Percentiles rank a stretch among this genome's conserved stretches.
These are phyloP conservation scores for Amphiprion percula DNA, from an alignment of 2,113 vertebrate genomes.

Conservation along the genomic window DNA sequence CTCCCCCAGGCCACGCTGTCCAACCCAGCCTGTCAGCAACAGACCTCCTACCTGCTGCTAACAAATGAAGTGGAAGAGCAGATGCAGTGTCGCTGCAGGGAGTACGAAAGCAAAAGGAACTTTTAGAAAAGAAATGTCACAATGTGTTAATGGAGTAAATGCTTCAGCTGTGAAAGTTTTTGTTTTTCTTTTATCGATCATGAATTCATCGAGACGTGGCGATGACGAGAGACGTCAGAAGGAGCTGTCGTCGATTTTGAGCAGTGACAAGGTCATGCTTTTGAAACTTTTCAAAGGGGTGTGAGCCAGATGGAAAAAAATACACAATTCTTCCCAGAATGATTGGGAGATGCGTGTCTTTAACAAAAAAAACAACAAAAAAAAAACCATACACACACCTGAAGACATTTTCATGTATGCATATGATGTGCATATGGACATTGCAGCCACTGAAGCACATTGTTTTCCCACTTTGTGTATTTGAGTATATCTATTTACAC, in stretches of 20 bases:
- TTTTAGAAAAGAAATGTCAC: conserved; percentile 27
- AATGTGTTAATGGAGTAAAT: conserved; percentile 33
- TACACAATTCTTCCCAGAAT: background rate
- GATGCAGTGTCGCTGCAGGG: conserved; percentile 3
- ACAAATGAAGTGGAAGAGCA: background rate
- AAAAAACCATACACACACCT: background rate
- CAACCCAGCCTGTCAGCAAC: background rate
- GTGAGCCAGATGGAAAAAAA: background rate
- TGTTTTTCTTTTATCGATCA: conserved; percentile 16
- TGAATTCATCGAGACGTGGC: conserved; percentile 15
- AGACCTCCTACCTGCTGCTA: conserved; percentile 33
- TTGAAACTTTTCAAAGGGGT: conserved; percentile 21
- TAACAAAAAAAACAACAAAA: conserved; percentile 29
- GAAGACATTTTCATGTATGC: conserved; percentile 54
- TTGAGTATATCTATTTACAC: conserved; percentile 75
- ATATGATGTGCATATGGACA: conserved; percentile 35
- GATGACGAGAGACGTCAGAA: conserved; percentile 7
- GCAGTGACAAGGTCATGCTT: conserved; percentile 27
- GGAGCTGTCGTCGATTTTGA: conserved; percentile 64
- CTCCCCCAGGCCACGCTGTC: background rate
- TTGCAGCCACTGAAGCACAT: conserved; percentile 68
- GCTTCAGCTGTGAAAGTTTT: conserved; percentile 28
- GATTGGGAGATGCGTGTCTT: conserved; percentile 10
- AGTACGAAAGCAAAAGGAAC: background rate
- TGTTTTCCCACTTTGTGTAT: conserved; percentile 73